phyloP scores from a whole-genome alignment of 2,888 invertebrate species.

The Perizoma flavofasciatum region DNA sequence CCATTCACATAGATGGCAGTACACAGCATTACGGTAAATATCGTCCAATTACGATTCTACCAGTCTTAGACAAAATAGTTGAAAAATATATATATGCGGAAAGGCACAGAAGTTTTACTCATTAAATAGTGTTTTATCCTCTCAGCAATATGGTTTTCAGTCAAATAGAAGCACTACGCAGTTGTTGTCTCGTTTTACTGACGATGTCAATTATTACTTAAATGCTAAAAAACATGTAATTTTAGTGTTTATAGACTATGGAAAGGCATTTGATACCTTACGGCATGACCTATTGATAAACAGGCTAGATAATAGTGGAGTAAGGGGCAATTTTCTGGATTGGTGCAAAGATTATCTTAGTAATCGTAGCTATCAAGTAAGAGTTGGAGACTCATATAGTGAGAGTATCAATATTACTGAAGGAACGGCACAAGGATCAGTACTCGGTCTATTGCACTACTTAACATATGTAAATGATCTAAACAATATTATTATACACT shows the following conservation, averaged over 20 bases:
- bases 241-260: conserved; percentile 6
- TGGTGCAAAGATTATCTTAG: no score
- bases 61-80: conserved; percentile 11
- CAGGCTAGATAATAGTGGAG: no score
- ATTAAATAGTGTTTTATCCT: not conserved
- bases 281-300: conserved; percentile 4
- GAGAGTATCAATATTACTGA: no score
- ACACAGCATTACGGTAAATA: conserved; percentile 5
- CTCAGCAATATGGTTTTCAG: conserved; percentile 8
- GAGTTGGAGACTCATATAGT: no score
- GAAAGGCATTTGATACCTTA: conserved; percentile 15
- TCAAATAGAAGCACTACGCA: no score
- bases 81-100: conserved; percentile 11
- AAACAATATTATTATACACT: conserved; percentile 3
- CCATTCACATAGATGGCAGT: conserved; percentile 12
- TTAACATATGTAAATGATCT: conserved; percentile 6
- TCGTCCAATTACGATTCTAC: conserved; percentile 16
- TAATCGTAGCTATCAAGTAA: no score
- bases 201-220: conserved; percentile 3
- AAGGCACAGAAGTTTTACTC: conserved; percentile 8
- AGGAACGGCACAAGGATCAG: no score
- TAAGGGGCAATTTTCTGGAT: no score
- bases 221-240: conserved; percentile 10
- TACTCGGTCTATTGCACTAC: no score
- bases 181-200: conserved; percentile 13